These are phyloP conservation scores for Drosophila colorata DNA, from an alignment of 2,888 invertebrate species.

Conservation along the genomic window DNA sequence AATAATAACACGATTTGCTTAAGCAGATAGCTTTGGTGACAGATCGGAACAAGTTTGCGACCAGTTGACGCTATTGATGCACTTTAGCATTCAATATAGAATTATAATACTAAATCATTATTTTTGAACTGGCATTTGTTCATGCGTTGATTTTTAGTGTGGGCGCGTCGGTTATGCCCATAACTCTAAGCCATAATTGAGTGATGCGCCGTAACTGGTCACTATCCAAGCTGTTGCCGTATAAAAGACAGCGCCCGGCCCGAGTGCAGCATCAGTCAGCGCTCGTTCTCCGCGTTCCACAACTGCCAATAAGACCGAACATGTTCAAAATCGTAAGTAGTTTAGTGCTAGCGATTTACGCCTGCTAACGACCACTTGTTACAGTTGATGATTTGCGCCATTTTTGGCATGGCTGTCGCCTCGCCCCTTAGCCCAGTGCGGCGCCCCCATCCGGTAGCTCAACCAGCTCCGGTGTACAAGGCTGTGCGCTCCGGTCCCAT, in stretches of 20 bases:
- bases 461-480: not conserved
- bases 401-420: slow-evolving; percentile 60
- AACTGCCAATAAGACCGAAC: slow-evolving; percentile 28
- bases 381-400: slow-evolving; percentile 64
- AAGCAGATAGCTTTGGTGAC: slow-evolving; percentile 20
- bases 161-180: slow-evolving; percentile 26
- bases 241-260: slow-evolving; percentile 55
- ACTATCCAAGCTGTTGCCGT: slow-evolving; percentile 16
- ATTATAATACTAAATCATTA: slow-evolving; percentile 27
- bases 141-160: slow-evolving; percentile 10
- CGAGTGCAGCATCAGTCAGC: slow-evolving; percentile 58
- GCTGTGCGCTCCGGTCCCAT: not conserved
- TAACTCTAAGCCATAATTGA: slow-evolving; percentile 33
- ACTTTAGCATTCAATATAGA: slow-evolving; percentile 40
- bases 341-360: not conserved
- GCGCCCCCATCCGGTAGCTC: not conserved
- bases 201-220: slow-evolving; percentile 31
- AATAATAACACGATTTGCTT: slow-evolving; percentile 27
- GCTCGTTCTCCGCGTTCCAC: slow-evolving; percentile 49
- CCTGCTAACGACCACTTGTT: slow-evolving; percentile 11
- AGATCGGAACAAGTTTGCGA: slow-evolving; percentile 23
- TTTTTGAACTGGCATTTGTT: slow-evolving; percentile 17
- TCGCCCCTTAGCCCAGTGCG: not conserved
- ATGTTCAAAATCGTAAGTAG: slow-evolving; percentile 76
- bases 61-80: slow-evolving; percentile 26